Conservation (phyloP, 2,797 vertebrate genomes). For the Epinephelus awoara region DNA sequence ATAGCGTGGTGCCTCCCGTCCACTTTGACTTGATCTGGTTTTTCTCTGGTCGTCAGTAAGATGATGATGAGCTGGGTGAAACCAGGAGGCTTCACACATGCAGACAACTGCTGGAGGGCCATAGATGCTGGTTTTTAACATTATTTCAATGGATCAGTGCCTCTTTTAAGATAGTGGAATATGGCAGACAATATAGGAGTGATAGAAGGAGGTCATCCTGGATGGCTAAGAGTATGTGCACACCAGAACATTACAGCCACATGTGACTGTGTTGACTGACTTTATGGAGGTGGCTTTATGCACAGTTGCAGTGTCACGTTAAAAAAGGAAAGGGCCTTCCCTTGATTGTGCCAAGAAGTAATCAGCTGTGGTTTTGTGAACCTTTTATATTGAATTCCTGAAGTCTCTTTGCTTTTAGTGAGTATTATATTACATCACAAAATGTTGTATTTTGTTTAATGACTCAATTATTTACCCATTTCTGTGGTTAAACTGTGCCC, state of each 20-base stretch:
- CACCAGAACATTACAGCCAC: neutral
- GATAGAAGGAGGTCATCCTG: neutral
- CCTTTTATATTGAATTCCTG: neutral
- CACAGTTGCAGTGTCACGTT: neutral
- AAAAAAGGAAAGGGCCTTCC: neutral
- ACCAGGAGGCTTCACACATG: conserved; percentile 1
- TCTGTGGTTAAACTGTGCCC: neutral
- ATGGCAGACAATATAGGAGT: neutral
- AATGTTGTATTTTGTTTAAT: neutral
- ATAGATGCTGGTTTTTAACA: conserved; percentile 1
- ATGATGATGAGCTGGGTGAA: conserved; percentile 37
- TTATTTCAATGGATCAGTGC: conserved; percentile 5
- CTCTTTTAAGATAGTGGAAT: neutral
- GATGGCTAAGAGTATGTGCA: neutral
- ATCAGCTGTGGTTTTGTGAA: neutral
- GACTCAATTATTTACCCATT: neutral
- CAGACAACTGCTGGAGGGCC: conserved; percentile 9
- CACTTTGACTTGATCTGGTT: conserved; percentile 22
- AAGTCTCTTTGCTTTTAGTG: neutral
- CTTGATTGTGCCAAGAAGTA: neutral
- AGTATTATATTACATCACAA: neutral
- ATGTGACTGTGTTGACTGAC: neutral
- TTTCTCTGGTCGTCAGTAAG: conserved; percentile 15
- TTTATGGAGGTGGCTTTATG: neutral
- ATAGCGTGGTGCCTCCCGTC: conserved; percentile 26